Conservation (phyloP, 2,113 vertebrate species). For the Myocastor coypus region DNA sequence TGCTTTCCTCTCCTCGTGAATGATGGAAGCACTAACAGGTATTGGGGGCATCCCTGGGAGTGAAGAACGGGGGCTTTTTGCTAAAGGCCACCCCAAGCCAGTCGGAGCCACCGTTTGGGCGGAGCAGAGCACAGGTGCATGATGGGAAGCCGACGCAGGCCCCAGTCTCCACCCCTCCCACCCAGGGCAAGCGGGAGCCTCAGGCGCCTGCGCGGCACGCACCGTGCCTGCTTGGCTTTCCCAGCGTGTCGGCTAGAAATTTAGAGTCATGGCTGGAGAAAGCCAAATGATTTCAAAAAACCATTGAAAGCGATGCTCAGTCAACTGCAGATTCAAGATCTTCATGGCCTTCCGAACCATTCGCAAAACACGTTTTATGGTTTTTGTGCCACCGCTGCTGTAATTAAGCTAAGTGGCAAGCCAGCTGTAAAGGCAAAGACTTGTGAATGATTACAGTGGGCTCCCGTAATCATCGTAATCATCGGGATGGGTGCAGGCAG, state of each 20-base stretch:
- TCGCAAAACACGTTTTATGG: constrained; percentile 75
- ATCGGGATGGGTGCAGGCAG: neutral
- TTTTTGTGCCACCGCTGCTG: constrained; percentile 63
- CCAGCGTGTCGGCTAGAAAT: constrained; percentile 46
- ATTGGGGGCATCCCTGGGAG: neutral
- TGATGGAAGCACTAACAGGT: neutral
- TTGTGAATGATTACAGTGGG: constrained; percentile 58
- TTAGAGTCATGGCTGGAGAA: constrained; percentile 65
- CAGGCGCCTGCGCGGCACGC: neutral
- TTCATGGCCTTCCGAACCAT: constrained; percentile 75
- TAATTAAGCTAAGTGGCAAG: constrained; percentile 77
- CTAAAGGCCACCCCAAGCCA: neutral
- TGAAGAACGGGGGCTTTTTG: neutral
- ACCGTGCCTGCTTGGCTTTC: constrained; percentile 32
- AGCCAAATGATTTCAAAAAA: too few relatives aligned
- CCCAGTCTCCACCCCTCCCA: neutral
- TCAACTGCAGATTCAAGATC: constrained; percentile 65
- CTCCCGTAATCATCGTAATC: constrained; percentile 61
- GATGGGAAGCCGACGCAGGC: neutral
- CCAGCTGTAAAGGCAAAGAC: constrained; percentile 71
- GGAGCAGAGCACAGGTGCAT: neutral
- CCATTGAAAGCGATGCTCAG: constrained; percentile 69
- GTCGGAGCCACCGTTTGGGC: neutral
- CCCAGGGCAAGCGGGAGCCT: neutral
- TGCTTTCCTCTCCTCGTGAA: neutral